These are phyloP conservation scores for Venusia cambrica DNA, from an alignment of 2,888 invertebrate genomes.

Conservation along the genomic window DNA sequence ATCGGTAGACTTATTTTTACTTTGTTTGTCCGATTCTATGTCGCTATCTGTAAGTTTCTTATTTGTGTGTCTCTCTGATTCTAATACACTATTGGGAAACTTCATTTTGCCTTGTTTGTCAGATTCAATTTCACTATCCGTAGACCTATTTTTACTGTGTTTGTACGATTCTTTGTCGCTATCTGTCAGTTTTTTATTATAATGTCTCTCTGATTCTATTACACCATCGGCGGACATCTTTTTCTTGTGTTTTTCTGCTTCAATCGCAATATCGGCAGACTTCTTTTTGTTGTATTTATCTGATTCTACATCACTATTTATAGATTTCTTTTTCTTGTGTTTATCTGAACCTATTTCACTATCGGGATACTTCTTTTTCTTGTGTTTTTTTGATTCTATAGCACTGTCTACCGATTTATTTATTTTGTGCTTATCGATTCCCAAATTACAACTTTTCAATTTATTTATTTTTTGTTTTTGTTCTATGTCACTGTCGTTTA, in stretches of 20 bases:
- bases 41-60: constrained; percentile 52
- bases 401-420: constrained; percentile 44
- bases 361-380: constrained; percentile 43
- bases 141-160: constrained; percentile 47
- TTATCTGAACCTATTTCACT: constrained; percentile 51
- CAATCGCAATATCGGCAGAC: constrained; percentile 51
- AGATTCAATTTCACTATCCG: constrained; percentile 56
- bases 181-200: constrained; percentile 45
- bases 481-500: constrained; percentile 44
- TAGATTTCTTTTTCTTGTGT: constrained; percentile 45
- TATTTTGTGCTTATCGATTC: too few species aligned
- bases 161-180: constrained; percentile 50
- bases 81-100: constrained; percentile 49
- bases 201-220: constrained; percentile 39
- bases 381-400: constrained; percentile 38
- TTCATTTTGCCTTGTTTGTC: constrained; percentile 38
- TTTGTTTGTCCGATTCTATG: constrained; percentile 38
- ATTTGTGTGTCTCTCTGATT: constrained; percentile 43
- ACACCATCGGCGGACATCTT: constrained; percentile 43
- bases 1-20: constrained; percentile 31
- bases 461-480: too few species aligned
- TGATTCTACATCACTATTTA: constrained; percentile 49
- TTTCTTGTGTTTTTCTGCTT: constrained; percentile 46
- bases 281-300: constrained; percentile 45
- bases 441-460: too few species aligned